Base-by-base conservation (phyloP, 2,797 vertebrate species). In the Pangasius djambal region DNA sequence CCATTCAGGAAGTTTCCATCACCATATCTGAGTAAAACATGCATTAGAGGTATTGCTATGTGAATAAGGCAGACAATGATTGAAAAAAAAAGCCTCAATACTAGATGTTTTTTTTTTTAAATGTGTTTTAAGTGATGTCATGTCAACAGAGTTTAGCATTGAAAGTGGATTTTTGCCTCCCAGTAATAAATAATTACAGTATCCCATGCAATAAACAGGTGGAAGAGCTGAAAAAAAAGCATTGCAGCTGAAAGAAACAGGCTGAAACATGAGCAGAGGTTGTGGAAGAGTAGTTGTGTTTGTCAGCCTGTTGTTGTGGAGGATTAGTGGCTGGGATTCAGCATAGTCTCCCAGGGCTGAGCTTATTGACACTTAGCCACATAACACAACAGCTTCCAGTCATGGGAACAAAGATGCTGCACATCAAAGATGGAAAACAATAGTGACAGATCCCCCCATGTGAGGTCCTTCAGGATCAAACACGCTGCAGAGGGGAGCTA, bases 341-440 rank as follows among this genome's bases (percentile, higher is more conserved):
- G 83, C 70, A 59, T 86, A 85, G 86, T 88, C 83, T 90, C 86
- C 82, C 63, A 50, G 31, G 86, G 65, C 52, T 69, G 44, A 89
- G 77, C n/a, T 83, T 28, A 50, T 72, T 67, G 86, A 37, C 83
- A 69, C 83, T 74, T 50, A 83, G 79, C 65, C 72, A 16, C 65
- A 55, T 86, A 82, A 74, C 78, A 75, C 63, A 89, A 72, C 70
- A 89, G 83, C 83, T 91, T 83, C 63, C 63, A 89, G 85, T 89
- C 87, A 86, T 79, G 72, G 83, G 67, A 89, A 90, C 90, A 90
- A 85, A 91, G 78, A 89, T 69, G 78, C 87, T 79, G 87, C 74
- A 84, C 87, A 90, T 89, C 89, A 92, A 90, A 90, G 89, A 88
- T 74, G 37, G 55, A 88, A 89, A 90, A 89, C 83, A 88, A 89